Percentiles rank a stretch among this genome's conserved stretches.
phyloP scores from a whole-genome alignment of 2,888 invertebrate genomes.

The Epirrhoe tristata region DNA sequence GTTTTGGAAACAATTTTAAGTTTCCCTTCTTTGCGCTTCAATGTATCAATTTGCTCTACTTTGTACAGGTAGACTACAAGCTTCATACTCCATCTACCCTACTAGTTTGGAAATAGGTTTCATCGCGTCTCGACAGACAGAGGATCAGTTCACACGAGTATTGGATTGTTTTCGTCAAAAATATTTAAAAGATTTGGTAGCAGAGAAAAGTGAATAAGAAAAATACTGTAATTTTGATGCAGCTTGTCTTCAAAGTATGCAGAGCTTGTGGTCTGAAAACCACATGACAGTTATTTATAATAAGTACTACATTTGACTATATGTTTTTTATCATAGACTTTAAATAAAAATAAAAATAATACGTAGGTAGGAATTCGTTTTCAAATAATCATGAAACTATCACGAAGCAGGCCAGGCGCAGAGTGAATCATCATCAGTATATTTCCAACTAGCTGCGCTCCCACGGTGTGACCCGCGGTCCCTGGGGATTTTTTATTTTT shows the following conservation, averaged over 20 bases:
- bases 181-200: not conserved
- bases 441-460: too few relatives aligned
- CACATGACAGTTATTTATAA: too few relatives aligned
- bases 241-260: too few relatives aligned
- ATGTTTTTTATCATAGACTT: too few relatives aligned
- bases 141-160: not conserved
- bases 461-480: too few relatives aligned
- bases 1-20: too few relatives aligned
- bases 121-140: constrained; percentile 12
- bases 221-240: not conserved
- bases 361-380: not conserved
- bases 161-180: not conserved
- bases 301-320: too few relatives aligned
- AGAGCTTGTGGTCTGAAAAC: too few relatives aligned
- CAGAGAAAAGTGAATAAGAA: not conserved
- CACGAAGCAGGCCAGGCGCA: not conserved
- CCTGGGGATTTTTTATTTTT: too few relatives aligned
- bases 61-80: constrained; percentile 15
- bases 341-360: too few relatives aligned
- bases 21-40: constrained; percentile 15
- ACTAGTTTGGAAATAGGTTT: constrained; percentile 29
- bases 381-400: not conserved
- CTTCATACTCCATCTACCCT: constrained; percentile 17
- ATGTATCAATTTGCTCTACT: not conserved
- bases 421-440: not conserved